Evolutionary conservation across 1,140 invertebrate genomes (phyloP), one percentile per base, ranked within the genome.

Genomic region (Luehdorfia chinensis): DNA sequence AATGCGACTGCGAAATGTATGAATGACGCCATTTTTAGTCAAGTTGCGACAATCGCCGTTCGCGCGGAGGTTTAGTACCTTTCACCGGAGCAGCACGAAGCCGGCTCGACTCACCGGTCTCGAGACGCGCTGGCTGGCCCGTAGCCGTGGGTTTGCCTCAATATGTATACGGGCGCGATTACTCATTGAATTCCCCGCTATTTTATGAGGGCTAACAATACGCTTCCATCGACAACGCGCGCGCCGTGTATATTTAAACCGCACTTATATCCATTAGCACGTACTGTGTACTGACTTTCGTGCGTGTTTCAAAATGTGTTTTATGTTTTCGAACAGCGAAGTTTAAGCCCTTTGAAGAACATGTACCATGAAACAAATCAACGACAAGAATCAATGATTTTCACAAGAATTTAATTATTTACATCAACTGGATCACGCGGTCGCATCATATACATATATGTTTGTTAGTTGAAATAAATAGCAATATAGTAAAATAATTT

Each of bases 11-110:
- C 70, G 57, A 79, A 73, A 70, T 71, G 66, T 75, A 73, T 73
- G 68, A 77, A 70, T 83, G 78, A 83, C 72, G 76, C 76, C 78
- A 83, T 81, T 83, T 79, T 80, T 80, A 78, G 75, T 71, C 65
- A 68, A 66, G 75, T 78, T 85, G 75, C 63, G 32, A 71, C 76
- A 85, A 85, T 79, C 75, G 54, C 55, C 75, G 66, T 76, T 72
- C 64, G 51, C 58, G 60, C 67, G 63, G 66, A 66, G 61, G 67
- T 78, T 80, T 80, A 72, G 76, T 81, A 62, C 79, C 79, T 81
- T 84, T 84, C 79, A 84, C 79, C 66, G 59, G 31, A 47, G 55
- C 37, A 21, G 12, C 45, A 23, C 37, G 30, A 19, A 47, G 36
- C 28, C 18, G 19, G 30, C 41, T 37, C 25, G 27, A 1, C 27